phyloP scores from a whole-genome alignment of 1,140 invertebrate genomes.

The Pseudobourletiella spinata region DNA sequence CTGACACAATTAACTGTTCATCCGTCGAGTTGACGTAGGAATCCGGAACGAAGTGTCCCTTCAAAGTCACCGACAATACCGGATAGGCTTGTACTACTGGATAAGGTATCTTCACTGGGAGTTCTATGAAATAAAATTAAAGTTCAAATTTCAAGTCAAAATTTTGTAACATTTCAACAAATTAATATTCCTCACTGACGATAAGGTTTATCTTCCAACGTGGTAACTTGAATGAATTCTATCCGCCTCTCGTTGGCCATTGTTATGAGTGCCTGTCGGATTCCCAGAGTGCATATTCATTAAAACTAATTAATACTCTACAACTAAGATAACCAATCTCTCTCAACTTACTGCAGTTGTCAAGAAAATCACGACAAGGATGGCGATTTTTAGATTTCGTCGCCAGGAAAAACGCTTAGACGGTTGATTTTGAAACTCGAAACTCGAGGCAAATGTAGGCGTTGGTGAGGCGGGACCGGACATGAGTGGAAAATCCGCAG shows the following conservation, averaged over 20 bases:
- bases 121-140: constrained; percentile 1
- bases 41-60: constrained; percentile 24
- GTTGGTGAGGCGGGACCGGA: constrained; percentile 6
- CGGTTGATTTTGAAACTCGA: constrained; percentile 21
- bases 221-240: constrained; percentile 11
- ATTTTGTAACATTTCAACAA: neutral
- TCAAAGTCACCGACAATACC: constrained; percentile 21
- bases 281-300: neutral
- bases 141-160: neutral
- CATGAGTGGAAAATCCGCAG: neutral
- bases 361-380: constrained; percentile 18
- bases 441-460: neutral
- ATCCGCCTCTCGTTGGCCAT: constrained; percentile 4
- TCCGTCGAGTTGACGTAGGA: constrained; percentile 20
- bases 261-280: constrained; percentile 12
- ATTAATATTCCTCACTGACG: constrained; percentile 2
- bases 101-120: constrained; percentile 4
- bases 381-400: constrained; percentile 20
- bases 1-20: constrained; percentile 8
- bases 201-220: constrained; percentile 4
- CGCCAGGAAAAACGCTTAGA: constrained; percentile 20
- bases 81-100: constrained; percentile 14
- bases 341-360: constrained; percentile 12
- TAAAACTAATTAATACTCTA: neutral
- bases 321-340: no score